Conservation (phyloP, 2,888 invertebrate species). For the Drepana falcataria region DNA sequence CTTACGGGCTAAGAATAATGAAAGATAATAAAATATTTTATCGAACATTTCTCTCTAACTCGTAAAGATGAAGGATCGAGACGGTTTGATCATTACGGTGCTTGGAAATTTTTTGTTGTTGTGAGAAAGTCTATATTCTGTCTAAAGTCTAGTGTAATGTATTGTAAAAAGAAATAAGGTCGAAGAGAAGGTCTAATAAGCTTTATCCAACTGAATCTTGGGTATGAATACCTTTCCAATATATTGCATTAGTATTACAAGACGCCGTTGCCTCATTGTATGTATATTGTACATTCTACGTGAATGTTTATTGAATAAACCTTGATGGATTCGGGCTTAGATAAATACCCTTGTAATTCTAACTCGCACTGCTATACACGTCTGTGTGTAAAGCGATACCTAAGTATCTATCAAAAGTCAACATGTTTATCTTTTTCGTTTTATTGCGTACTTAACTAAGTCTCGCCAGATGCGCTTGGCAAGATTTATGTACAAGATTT, state of each 20-base stretch:
- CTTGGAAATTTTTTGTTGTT: too few relatives aligned
- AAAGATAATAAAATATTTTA: slow-evolving; percentile 4
- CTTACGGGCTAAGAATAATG: slow-evolving; percentile 1
- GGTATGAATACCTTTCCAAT: too few relatives aligned
- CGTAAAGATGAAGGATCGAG: too few relatives aligned
- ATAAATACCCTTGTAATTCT: background rate
- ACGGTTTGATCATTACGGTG: too few relatives aligned
- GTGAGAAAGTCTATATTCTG: too few relatives aligned
- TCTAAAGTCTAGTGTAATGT: too few relatives aligned
- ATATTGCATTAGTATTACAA: too few relatives aligned
- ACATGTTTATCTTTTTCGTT: background rate
- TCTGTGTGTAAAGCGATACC: background rate
- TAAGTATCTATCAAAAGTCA: background rate
- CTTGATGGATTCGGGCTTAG: background rate
- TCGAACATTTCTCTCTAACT: background rate
- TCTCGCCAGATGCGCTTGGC: slow-evolving; percentile 1
- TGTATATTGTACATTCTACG: background rate
- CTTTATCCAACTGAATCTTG: background rate
- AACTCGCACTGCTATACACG: background rate
- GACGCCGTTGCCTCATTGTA: background rate
- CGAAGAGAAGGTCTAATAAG: too few relatives aligned
- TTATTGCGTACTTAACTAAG: slow-evolving; percentile 1
- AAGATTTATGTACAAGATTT: background rate
- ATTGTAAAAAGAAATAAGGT: too few relatives aligned
- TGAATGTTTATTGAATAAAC: background rate